A percentile compares a stretch with the other conserved stretches of the same genome.
These are phyloP conservation scores for Ferdinandea cuprea DNA, from an alignment of 2,888 invertebrate genomes.

Conservation along the genomic window DNA sequence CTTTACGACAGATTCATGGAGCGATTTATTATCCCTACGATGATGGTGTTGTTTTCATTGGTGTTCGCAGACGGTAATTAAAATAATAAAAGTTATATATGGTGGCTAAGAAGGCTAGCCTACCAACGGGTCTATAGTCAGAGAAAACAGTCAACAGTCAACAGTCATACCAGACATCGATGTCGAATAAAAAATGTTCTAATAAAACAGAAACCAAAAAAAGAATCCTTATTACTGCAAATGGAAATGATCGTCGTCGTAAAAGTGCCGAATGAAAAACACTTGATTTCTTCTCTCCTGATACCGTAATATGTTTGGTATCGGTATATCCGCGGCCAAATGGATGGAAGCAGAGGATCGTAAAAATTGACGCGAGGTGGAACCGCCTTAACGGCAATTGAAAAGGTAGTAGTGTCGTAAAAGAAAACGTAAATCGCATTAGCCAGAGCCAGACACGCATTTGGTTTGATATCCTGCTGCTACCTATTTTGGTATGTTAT, in stretches of 20 bases:
- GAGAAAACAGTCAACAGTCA: too few species aligned
- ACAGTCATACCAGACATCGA: constrained; percentile 18
- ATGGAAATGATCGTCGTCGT: constrained; percentile 59
- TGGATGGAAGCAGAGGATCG: constrained; percentile 58
- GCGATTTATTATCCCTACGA: constrained; percentile 49
- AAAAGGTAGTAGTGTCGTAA: constrained; percentile 62
- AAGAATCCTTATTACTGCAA: constrained; percentile 42
- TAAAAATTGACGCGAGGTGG: constrained; percentile 62
- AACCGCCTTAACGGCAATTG: constrained; percentile 43
- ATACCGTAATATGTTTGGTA: constrained; percentile 62
- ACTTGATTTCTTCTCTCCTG: constrained; percentile 57
- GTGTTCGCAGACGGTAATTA: constrained; percentile 30
- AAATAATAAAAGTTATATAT: constrained; percentile 17
- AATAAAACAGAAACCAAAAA: constrained; percentile 34
- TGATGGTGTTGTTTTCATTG: constrained; percentile 21
- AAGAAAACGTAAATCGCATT: constrained; percentile 69
- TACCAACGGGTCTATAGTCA: background rate
- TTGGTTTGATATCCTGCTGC: constrained; percentile 43
- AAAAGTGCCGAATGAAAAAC: constrained; percentile 64
- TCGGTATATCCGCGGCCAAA: constrained; percentile 35
- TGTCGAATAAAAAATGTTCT: constrained; percentile 44
- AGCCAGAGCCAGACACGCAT: constrained; percentile 64
- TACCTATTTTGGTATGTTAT: too few species aligned
- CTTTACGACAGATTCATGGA: constrained; percentile 14
- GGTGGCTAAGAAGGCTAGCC: background rate